Conservation (phyloP, 2,797 vertebrate species). For the Peromyscus aztecus region DNA sequence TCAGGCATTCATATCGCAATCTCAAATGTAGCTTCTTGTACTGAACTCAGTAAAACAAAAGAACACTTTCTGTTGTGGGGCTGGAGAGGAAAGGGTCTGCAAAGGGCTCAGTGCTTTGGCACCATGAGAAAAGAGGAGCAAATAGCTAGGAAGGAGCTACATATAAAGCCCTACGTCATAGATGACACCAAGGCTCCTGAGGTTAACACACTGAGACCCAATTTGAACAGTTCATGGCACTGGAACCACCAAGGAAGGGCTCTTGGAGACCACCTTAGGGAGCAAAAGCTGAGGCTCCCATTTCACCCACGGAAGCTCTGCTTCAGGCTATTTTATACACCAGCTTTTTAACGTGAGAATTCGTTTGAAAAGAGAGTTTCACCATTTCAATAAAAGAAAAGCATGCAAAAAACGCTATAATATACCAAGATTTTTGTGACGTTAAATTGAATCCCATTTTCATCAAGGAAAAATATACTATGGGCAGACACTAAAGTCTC, state of each 20-base stretch:
- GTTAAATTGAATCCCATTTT: constrained; percentile 17
- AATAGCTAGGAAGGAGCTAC: not conserved
- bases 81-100: not conserved
- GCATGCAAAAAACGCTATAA: not conserved
- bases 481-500: not conserved
- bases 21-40: constrained; percentile 50
- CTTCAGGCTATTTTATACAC: not conserved
- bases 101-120: not conserved
- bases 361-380: not conserved
- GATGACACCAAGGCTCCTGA: not conserved
- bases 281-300: not conserved
- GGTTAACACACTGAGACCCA: not conserved
- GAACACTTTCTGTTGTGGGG: constrained; percentile 7
- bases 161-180: not conserved
- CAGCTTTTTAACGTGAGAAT: not conserved
- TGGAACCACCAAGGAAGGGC: not conserved
- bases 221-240: not conserved
- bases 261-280: not conserved
- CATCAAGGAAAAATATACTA: constrained; percentile 11
- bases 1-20: not conserved
- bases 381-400: constrained; percentile 3
- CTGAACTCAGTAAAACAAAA: constrained; percentile 41
- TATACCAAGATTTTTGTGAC: not conserved
- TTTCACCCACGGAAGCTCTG: not conserved
- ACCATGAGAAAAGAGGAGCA: not conserved